phyloP scores from a whole-genome alignment of 2,113 vertebrate genomes.

The Xiphophorus hellerii region DNA sequence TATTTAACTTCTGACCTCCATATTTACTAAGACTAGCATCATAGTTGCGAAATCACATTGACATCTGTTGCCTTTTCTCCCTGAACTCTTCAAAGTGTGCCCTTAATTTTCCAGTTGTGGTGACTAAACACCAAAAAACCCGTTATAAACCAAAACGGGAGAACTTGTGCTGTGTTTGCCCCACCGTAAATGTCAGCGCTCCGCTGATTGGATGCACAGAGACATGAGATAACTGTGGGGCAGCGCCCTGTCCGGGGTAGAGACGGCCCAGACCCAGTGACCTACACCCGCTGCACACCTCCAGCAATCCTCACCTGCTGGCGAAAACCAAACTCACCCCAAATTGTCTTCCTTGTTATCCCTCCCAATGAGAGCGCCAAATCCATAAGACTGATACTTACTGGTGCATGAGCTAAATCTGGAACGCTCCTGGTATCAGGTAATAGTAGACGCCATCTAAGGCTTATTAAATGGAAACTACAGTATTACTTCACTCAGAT shows the following conservation, averaged over 20 bases:
- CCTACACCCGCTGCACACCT: constrained; percentile 53
- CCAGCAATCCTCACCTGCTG: constrained; percentile 41
- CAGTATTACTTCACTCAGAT: constrained; percentile 24
- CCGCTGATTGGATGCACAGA: constrained; percentile 59
- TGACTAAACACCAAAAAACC: constrained; percentile 57
- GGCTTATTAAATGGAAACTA: constrained; percentile 37
- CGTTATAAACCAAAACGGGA: constrained; percentile 16
- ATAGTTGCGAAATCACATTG: background rate
- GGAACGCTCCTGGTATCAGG: constrained; percentile 14
- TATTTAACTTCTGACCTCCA: background rate
- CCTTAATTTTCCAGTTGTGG: constrained; percentile 43
- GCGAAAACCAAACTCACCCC: constrained; percentile 7
- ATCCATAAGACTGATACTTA: background rate
- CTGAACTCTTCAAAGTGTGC: constrained; percentile 32
- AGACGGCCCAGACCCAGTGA: constrained; percentile 51
- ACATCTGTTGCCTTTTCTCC: constrained; percentile 7
- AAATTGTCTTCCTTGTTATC: background rate
- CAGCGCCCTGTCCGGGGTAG: constrained; percentile 29
- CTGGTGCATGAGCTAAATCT: constrained; percentile 17
- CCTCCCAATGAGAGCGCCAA: background rate
- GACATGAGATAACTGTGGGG: constrained; percentile 68
- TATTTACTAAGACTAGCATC: background rate
- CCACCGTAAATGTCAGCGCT: constrained; percentile 70
- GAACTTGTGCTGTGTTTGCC: constrained; percentile 15
- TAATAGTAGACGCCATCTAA: background rate